Evolutionary conservation across 23 tunicate species (phyloP), one percentile per base, ranked within the genome.

Genomic region (Oikopleura dioica): DNA sequence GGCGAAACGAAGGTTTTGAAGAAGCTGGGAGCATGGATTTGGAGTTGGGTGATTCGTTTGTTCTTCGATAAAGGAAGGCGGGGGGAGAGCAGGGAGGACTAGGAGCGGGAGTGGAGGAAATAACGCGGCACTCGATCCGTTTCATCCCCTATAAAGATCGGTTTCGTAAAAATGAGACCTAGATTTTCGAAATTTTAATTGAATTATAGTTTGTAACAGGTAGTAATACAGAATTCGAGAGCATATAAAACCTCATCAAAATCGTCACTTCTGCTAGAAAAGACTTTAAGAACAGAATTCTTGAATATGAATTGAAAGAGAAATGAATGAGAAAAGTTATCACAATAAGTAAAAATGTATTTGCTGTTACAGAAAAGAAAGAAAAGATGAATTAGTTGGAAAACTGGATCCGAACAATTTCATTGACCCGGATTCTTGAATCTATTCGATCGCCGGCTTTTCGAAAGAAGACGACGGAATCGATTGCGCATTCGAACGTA

Each of bases 401-500:
- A 63, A 63, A 63, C 26, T 23, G 4, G 2, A 63, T 63, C 33
- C 26, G 30, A 23, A 16, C 4, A 63, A 63, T 63, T 2, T 63
- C 72, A 31, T 63, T 63, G 33, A 63, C 72, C 26, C 26, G 32
- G 26, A 63, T 28, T 63, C 33, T 24, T 63, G 72, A 16, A 63
- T 63, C 72, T 23, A 31, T 63, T 63, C 33, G 2, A 16, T 63
- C 30, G 72, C 72, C 72, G 33, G 72, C 72, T 63, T 63, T 31
- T 2, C 72, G 72, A 63, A 63, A 16, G 2, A 63, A 2, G 2
- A 63, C 72, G 32, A 63, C 72, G 2, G 72, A 63, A 16, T 63
- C 33, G 33, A 63, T 63, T 16, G 32, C 72, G 30, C 16, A 63
- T 63, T 63, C 72, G 26, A 23, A 63, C 21, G 55, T 9, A 44